phyloP scores from a whole-genome alignment of 2,797 vertebrate genomes.

The Tenualosa thibaudeaui region DNA sequence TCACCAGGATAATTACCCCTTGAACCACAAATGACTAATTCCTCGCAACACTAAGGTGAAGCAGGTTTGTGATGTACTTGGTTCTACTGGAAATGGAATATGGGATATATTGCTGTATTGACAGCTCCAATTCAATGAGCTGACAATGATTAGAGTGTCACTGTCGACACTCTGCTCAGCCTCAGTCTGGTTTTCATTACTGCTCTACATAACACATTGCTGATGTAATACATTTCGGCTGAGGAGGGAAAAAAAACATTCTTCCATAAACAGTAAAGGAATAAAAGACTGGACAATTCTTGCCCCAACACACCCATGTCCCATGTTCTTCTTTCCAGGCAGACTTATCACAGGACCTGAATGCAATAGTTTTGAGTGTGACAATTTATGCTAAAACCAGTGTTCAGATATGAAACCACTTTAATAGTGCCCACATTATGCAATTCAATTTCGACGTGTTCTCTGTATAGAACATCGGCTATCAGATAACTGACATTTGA shows the following conservation, averaged over 20 bases:
- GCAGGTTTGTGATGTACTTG: neutral
- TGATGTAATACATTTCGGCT: constrained; percentile 38
- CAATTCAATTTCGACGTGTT: neutral
- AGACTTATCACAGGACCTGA: neutral
- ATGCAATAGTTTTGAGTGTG: neutral
- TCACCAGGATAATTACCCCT: neutral
- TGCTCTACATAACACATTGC: constrained; percentile 34
- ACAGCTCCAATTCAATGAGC: neutral
- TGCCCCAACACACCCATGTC: neutral
- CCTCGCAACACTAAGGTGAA: neutral
- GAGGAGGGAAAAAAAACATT: neutral
- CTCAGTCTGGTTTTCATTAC: constrained; percentile 42
- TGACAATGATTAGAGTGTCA: neutral
- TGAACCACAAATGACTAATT: neutral
- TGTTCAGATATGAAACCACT: neutral
- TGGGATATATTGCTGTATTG: neutral
- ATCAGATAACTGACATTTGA: constrained; percentile 28
- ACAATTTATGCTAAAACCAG: neutral
- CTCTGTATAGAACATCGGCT: constrained; percentile 20
- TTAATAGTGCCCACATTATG: neutral
- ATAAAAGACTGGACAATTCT: neutral
- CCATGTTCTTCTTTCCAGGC: neutral
- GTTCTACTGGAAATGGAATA: neutral
- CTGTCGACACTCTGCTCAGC: neutral
- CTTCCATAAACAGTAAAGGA: constrained; percentile 38